phyloP scores from a whole-genome alignment of 2,113 vertebrate genomes.

The Leucoraja erinaceus region DNA sequence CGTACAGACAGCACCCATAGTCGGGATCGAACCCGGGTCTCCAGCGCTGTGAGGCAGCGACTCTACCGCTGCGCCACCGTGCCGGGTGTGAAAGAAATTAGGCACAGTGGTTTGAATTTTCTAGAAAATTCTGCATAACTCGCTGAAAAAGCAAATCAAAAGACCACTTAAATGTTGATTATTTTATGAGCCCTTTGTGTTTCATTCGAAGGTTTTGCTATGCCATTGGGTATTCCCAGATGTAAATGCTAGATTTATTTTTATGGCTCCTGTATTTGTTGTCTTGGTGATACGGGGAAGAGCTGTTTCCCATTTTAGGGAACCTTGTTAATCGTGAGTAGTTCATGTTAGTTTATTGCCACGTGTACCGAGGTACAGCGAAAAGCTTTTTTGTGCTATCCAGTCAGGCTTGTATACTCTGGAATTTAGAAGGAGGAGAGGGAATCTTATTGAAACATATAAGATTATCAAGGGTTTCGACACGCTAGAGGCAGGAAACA shows the following conservation, averaged over 20 bases:
- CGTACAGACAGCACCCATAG: no score
- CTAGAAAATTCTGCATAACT: neutral
- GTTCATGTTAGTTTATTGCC: neutral
- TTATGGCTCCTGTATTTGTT: neutral
- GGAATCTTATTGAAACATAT: no score
- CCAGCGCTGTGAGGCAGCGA: no score
- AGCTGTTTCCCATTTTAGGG: neutral
- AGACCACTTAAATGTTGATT: slow-evolving; percentile 20
- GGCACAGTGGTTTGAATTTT: neutral
- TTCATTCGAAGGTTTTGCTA: neutral
- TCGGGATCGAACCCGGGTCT: no score
- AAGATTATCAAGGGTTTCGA: no score
- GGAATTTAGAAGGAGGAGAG: no score
- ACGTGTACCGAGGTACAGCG: no score
- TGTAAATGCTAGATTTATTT: neutral
- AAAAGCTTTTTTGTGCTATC: no score
- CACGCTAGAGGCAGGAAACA: no score
- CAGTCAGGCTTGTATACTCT: no score
- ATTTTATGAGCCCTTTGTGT: neutral
- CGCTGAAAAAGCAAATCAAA: slow-evolving; percentile 1
- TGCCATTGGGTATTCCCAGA: neutral
- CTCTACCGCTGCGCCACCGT: no score
- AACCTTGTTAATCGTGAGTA: no score
- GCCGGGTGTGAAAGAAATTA: neutral
- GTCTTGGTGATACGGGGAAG: neutral